Percentiles rank a stretch among this genome's conserved stretches.
These are phyloP conservation scores for Drosophila affinis DNA, from an alignment of 2,888 invertebrate species.

Conservation along the genomic window DNA sequence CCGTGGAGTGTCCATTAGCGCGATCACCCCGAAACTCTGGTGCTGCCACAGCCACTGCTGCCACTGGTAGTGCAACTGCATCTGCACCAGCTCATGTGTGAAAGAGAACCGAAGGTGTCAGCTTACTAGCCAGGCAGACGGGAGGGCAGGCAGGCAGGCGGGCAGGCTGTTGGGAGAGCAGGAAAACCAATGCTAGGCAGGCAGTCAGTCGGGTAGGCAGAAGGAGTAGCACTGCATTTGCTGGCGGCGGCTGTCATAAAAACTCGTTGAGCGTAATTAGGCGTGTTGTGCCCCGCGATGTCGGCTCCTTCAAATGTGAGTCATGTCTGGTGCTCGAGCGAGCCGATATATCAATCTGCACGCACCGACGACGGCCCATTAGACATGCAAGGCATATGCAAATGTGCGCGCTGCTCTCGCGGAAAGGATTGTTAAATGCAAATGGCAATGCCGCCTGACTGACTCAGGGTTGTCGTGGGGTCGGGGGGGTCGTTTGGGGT, in stretches of 20 bases:
- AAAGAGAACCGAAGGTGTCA: slow-evolving; percentile 58
- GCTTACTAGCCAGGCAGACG: slow-evolving; percentile 43
- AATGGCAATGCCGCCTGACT: slow-evolving; percentile 7
- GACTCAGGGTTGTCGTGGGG: slow-evolving; percentile 3
- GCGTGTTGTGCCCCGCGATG: slow-evolving; percentile 42
- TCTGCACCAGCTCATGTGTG: slow-evolving; percentile 18
- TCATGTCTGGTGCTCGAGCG: slow-evolving; percentile 35
- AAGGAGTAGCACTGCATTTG: not conserved
- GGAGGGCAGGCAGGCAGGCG: slow-evolving; percentile 27
- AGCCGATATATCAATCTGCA: slow-evolving; percentile 55
- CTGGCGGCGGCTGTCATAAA: slow-evolving; percentile 49
- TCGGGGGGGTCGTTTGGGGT: too few species aligned
- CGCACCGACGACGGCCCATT: slow-evolving; percentile 52
- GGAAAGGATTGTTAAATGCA: slow-evolving; percentile 23
- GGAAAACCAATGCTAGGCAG: slow-evolving; percentile 15
- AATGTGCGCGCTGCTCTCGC: slow-evolving; percentile 25
- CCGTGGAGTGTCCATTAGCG: slow-evolving; percentile 73
- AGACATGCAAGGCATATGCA: slow-evolving; percentile 46
- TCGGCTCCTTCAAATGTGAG: slow-evolving; percentile 51
- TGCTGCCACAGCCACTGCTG: not conserved
- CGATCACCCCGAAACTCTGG: slow-evolving; percentile 26
- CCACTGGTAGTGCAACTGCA: slow-evolving; percentile 16
- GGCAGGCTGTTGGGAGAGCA: slow-evolving; percentile 10
- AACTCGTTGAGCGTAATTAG: slow-evolving; percentile 68
- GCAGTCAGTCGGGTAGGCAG: slow-evolving; percentile 16